phyloP scores from a whole-genome alignment of 1,140 invertebrate genomes.

The Campoletis sonorensis region DNA sequence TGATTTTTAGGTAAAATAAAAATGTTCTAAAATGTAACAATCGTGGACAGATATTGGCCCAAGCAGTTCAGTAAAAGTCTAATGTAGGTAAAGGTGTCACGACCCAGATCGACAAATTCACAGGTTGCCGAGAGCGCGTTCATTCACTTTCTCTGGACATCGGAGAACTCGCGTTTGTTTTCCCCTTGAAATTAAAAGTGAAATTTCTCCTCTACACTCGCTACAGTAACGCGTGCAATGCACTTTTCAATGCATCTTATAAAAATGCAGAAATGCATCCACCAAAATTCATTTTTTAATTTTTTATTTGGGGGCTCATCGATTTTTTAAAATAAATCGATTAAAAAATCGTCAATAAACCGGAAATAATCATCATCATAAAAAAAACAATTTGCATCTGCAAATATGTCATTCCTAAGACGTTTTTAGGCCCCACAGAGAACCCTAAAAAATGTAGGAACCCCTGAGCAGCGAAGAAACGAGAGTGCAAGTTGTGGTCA shows the following conservation, averaged over 20 bases:
- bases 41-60: not conserved
- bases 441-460: no score
- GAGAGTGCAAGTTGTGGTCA: conserved; percentile 70
- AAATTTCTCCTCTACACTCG: conserved; percentile 40
- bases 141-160: conserved; percentile 60
- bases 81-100: conserved; percentile 57
- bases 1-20: no score
- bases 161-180: not conserved
- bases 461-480: conserved; percentile 23
- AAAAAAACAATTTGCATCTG: no score
- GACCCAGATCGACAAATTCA: conserved; percentile 54
- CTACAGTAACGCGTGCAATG: no score
- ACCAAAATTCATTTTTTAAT: no score
- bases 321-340: no score
- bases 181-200: conserved; percentile 57
- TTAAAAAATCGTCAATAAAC: conserved; percentile 25
- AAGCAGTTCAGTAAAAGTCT: conserved; percentile 31
- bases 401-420: no score
- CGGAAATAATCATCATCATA: no score
- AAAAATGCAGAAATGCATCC: no score
- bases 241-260: no score
- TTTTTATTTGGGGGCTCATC: no score
- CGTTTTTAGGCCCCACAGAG: no score
- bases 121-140: conserved; percentile 39
- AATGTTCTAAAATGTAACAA: not conserved